phyloP scores from a whole-genome alignment of 2,888 invertebrate genomes.

The Microplitis manilae region DNA sequence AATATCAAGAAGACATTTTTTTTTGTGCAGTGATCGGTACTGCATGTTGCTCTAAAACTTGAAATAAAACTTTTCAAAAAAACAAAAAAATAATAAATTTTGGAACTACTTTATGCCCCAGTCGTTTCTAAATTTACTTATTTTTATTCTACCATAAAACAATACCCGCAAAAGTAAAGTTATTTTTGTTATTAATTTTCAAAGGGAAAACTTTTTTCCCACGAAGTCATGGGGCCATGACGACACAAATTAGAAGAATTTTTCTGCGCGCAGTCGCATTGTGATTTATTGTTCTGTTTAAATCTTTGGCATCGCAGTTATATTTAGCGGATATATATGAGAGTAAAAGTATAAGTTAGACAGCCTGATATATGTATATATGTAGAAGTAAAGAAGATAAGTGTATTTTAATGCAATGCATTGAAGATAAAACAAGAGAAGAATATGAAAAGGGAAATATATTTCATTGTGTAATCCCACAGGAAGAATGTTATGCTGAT shows the following conservation, averaged over 20 bases:
- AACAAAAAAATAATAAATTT: too few species aligned
- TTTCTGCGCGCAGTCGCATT: conserved; percentile 52
- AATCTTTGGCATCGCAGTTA: conserved; percentile 56
- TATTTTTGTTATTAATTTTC: neutral
- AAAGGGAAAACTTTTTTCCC: conserved; percentile 8
- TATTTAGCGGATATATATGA: conserved; percentile 59
- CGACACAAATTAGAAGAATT: conserved; percentile 54
- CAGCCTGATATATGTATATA: conserved; percentile 34
- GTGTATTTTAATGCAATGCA: conserved; percentile 13
- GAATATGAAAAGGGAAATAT: conserved; percentile 59
- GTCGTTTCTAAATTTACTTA: too few species aligned
- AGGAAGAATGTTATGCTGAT: conserved; percentile 54
- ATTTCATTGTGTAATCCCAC: conserved; percentile 70
- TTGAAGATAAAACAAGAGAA: conserved; percentile 28
- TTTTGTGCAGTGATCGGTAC: too few species aligned
- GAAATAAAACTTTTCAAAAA: too few species aligned
- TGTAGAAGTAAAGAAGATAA: conserved; percentile 22
- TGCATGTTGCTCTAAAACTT: too few species aligned
- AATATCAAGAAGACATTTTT: too few species aligned
- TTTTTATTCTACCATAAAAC: neutral
- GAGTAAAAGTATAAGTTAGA: conserved; percentile 23
- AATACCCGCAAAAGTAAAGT: neutral
- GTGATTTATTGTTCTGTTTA: conserved; percentile 58
- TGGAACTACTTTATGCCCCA: too few species aligned
- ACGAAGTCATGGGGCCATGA: conserved; percentile 32